Evolutionary conservation across 2,113 vertebrate genomes (phyloP).

Genomic region (Corapipo altera): DNA sequence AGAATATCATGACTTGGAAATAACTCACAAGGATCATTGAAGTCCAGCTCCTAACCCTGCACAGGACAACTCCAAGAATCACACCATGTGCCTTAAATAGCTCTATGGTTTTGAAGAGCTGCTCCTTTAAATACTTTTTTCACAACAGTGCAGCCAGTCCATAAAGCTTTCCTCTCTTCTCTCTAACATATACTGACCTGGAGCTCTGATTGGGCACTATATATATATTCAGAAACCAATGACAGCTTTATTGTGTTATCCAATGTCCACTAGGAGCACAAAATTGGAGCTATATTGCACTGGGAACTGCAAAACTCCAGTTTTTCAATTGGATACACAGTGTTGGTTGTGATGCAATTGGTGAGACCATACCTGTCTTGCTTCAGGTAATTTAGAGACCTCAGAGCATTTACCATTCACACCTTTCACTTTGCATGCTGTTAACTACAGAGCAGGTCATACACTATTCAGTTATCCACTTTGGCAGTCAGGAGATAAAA

Average conservation of each 20-base stretch:
- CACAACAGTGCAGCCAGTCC: not conserved
- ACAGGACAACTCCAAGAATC: not conserved
- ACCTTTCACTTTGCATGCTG: not conserved
- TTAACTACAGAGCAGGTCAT: not conserved
- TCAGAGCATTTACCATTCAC: not conserved
- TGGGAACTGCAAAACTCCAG: not conserved
- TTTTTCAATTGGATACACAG: not conserved
- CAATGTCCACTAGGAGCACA: not conserved
- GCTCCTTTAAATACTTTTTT: not conserved
- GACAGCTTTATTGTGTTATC: not conserved
- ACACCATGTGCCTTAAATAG: not conserved
- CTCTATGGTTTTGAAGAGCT: not conserved
- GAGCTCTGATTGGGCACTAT: not conserved
- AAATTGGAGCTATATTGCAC: not conserved
- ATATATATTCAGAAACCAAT: not conserved
- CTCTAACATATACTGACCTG: not conserved
- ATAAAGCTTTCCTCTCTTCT: not conserved
- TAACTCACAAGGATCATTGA: not conserved
- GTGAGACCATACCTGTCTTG: not conserved
- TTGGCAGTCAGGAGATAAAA: not conserved
- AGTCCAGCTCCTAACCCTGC: not conserved
- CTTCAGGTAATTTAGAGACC: not conserved
- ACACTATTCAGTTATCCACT: not conserved
- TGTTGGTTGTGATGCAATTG: not conserved
- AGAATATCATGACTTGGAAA: not conserved